These are phyloP conservation scores for Caenorhabditis doughertyi DNA, from an alignment of 2,888 invertebrate genomes.

Conservation along the genomic window DNA sequence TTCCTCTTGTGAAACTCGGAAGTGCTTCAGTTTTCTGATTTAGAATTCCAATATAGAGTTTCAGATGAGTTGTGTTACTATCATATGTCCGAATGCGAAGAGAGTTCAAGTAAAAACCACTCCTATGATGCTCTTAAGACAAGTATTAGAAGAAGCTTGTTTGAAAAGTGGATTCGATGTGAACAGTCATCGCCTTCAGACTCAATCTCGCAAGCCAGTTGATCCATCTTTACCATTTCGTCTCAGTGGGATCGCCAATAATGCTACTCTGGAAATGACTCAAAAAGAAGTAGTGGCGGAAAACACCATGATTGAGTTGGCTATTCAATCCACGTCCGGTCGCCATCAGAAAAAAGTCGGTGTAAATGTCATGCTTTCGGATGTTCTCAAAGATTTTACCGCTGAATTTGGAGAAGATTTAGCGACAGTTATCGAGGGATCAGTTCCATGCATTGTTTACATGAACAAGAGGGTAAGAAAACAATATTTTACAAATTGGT, in stretches of 20 bases:
- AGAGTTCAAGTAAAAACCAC: conserved; percentile 71
- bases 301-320: conserved; percentile 67
- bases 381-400: conserved; percentile 61
- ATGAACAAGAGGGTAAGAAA: conserved; percentile 72
- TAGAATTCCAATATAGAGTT: conserved; percentile 5
- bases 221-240: conserved; percentile 90
- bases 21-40: no score
- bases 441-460: conserved; percentile 69
- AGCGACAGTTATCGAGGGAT: conserved; percentile 31
- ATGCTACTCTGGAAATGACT: conserved; percentile 92
- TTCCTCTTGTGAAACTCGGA: no score
- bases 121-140: conserved; percentile 69
- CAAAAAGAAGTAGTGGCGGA: conserved; percentile 81
- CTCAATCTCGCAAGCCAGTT: conserved; percentile 89
- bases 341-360: conserved; percentile 58
- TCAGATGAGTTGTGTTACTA: conserved; percentile 70
- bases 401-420: conserved; percentile 64
- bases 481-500: neutral
- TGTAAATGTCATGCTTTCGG: conserved; percentile 47
- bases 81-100: conserved; percentile 75
- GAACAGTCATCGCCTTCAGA: conserved; percentile 88
- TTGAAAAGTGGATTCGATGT: conserved; percentile 88
- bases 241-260: conserved; percentile 92
- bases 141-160: conserved; percentile 89
- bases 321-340: conserved; percentile 70